phyloP scores from a whole-genome alignment of 2,113 vertebrate genomes.

The Spermophilus dauricus region DNA sequence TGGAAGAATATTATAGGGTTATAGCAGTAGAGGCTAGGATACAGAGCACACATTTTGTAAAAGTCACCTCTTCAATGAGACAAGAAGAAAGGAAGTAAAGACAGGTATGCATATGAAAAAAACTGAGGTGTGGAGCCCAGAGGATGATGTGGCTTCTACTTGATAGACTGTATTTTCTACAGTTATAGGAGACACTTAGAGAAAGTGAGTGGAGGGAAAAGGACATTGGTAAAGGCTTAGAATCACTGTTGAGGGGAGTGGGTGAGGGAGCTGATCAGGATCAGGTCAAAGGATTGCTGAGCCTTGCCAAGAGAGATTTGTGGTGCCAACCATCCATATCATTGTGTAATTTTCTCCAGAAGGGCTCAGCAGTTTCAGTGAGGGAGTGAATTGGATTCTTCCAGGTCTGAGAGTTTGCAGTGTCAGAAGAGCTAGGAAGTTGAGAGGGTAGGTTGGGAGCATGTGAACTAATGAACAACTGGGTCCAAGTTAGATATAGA shows the following conservation, averaged over 20 bases:
- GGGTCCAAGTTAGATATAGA: not conserved
- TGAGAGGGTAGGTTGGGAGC: not conserved
- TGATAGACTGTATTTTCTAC: not conserved
- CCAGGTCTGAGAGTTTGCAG: not conserved
- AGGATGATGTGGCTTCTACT: not conserved
- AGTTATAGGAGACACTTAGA: not conserved
- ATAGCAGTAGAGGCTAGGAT: not conserved
- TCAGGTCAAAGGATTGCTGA: slow-evolving; percentile 12
- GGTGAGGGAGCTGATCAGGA: not conserved
- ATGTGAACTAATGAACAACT: not conserved
- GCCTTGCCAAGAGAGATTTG: not conserved
- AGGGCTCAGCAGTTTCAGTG: not conserved
- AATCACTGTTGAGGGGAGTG: not conserved
- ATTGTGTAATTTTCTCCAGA: slow-evolving; percentile 18
- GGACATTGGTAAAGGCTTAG: not conserved
- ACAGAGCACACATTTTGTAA: not conserved
- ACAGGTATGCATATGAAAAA: too few relatives aligned
- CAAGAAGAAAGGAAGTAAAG: not conserved
- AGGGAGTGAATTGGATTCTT: not conserved
- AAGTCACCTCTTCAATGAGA: not conserved
- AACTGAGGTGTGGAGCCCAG: not conserved
- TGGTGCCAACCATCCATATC: not conserved
- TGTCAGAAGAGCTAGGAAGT: not conserved
- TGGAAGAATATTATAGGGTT: not conserved
- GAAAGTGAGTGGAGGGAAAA: not conserved